Evolutionary conservation across 2,797 vertebrate genomes (phyloP).

Genomic region (Sphenopsis melanotis): DNA sequence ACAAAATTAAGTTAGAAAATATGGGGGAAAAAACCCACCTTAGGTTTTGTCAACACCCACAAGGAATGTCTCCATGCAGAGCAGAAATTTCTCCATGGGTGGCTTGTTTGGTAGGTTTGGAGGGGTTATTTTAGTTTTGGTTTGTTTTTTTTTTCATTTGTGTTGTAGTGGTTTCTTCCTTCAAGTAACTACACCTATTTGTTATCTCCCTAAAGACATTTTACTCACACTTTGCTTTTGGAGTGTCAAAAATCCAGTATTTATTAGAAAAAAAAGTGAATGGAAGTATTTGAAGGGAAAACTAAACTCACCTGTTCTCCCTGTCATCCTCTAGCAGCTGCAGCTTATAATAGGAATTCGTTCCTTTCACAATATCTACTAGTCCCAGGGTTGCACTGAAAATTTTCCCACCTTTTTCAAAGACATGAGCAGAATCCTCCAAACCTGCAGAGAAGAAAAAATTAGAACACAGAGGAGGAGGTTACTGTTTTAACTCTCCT

Average conservation of each 20-base stretch:
- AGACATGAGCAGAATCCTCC: constrained; percentile 92
- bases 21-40: fast-evolving
- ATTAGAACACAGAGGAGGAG: background rate
- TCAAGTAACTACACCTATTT: background rate
- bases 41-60: background rate
- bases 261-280: background rate
- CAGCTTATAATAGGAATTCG: constrained; percentile 97
- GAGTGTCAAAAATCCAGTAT: background rate
- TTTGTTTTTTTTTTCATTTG: background rate
- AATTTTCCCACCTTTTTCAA: constrained; percentile 94
- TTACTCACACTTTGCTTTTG: background rate
- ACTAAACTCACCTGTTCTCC: constrained; percentile 82
- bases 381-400: constrained; percentile 95
- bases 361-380: constrained; percentile 93
- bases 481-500: background rate
- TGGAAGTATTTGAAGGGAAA: background rate
- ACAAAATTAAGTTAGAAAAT: background rate
- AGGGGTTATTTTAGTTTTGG: background rate
- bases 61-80: background rate
- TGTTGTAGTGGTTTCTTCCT: fast-evolving
- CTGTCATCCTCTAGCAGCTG: constrained; percentile 95
- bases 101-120: background rate
- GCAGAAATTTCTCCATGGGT: background rate
- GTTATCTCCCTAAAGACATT: background rate
- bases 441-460: constrained; percentile 76